Evolutionary conservation across 1,140 invertebrate genomes (phyloP), one percentile per base, ranked within the genome.

Genomic region (Acarapis woodi): DNA sequence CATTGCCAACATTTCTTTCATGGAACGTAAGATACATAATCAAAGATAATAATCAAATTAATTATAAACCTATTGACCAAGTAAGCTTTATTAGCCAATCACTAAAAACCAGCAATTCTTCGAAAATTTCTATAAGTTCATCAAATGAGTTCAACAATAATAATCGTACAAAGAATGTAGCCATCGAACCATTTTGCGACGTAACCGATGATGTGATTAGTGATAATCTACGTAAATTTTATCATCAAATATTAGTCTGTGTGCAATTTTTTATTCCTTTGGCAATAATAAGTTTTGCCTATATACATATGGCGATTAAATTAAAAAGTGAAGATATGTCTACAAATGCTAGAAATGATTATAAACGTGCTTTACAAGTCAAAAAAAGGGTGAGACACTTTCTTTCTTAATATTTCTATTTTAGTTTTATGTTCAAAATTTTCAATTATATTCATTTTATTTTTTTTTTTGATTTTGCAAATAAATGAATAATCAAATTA

Each of bases 321-420:
- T 54, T 79, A 23, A 76, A 71, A 2, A 66, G 70, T 0, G 72
- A 72, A 0, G 73, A 73, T 2, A 70, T 70, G 44, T 68, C 68
- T 1, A 63, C 72, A 46, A 66, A 71, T 46, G 64, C 61, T 3
- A 53, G 71, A 18, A 72, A 76, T 46, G 69, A 70, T 3, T 22
- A 14, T 15, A 29, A 14, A 20, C 67, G 68, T 32, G 59, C 75
- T 22, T 64, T 73, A 51, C 65, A 64, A 43, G 76, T 77, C 49
- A 77, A 75, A 49, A 73, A 72, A 47, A 74, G 71, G 65, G 73
- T 74, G 54, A 54, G 53, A 4, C n/a, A n/a, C n/a, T n/a, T n/a
- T n/a, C n/a, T n/a, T n/a, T n/a, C n/a, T n/a, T n/a, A n/a, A n/a
- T n/a, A n/a, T n/a, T n/a, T n/a, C n/a, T n/a, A n/a, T n/a, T n/a